Base-by-base conservation (phyloP, 2,113 vertebrate genomes). In the Antechinus flavipes region DNA sequence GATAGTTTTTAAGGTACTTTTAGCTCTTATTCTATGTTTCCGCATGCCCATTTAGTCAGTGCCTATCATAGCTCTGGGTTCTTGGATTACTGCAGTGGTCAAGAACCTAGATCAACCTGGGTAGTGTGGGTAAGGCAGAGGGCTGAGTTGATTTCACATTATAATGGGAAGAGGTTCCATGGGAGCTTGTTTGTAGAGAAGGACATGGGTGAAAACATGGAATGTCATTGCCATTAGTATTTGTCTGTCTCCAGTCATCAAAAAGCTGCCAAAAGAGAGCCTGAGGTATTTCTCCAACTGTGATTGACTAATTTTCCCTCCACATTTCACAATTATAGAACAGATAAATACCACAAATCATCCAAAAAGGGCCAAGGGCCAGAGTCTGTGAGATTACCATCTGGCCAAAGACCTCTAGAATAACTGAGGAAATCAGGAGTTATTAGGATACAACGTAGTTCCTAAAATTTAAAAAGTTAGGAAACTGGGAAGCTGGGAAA, bases 201-300 rank as follows among this genome's bases (percentile, higher is more conserved):
- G 68, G 35, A 61, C 89, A 91, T 89, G 25, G 89, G 56, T 53
- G 50, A 76, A 52, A 90, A 90, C 46, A 50, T 11, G 0, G 50
- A 0, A 0, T 5, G 2, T 76, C 4, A 1, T 42, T 3, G 0
- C 0, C 1, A 96, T 97, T 55, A 58, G 52, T 96, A 93, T 97
- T 95, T 95, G 55, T 84, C 89, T 55, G 90, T 91, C 14, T 84
- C n/a, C 2, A 8, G 0, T 0, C 24, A 93, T 97, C 52, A 95
- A 93, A 95, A 90, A 91, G 68, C n/a, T 0, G 0, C 49, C 0
- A 8, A 96, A 94, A 84, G 0, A 0, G 52, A 96, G 92, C 95
- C 93, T 3, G 27, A 0, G 2, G 95, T 19, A 0, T 90, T 94
- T 91, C 0, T 4, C 49, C 8, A 10, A 61, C 16, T 0, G 49